A percentile compares a stretch with the other conserved stretches of the same genome.
Evolutionary conservation across 2,888 invertebrate genomes (phyloP).

Genomic region (Rhagophthalmus giganteus): DNA sequence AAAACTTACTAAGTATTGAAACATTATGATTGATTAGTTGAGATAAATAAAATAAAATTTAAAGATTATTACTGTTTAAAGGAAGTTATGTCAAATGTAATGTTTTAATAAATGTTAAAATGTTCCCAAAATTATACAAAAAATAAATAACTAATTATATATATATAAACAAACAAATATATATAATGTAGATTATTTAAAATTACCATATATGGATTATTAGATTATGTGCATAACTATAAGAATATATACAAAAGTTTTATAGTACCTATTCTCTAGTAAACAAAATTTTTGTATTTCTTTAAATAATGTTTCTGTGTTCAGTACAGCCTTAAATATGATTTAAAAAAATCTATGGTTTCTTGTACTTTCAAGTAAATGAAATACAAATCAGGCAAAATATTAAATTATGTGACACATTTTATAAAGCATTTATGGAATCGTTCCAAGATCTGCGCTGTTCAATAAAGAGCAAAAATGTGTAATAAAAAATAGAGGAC

Average conservation of each 20-base stretch:
- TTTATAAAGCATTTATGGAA: too few species aligned
- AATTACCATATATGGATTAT: too few species aligned
- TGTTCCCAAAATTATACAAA: background rate
- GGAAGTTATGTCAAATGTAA: background rate
- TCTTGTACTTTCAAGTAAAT: background rate
- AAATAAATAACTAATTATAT: background rate
- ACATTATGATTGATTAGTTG: slow-evolving; percentile 14
- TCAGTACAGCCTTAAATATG: slow-evolving; percentile 15
- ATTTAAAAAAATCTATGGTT: slow-evolving; percentile 3
- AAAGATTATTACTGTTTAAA: too few species aligned
- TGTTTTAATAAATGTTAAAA: background rate
- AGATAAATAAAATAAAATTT: background rate
- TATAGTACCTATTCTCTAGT: background rate
- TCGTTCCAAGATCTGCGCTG: too few species aligned
- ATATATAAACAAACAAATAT: too few species aligned
- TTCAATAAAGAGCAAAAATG: too few species aligned
- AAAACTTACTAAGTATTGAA: slow-evolving; percentile 17
- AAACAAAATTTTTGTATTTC: background rate
- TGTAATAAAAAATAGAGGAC: too few species aligned
- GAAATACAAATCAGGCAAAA: background rate
- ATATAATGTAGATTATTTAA: too few species aligned
- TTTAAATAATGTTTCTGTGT: background rate
- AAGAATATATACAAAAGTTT: too few species aligned
- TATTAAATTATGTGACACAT: background rate
- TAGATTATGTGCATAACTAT: too few species aligned